phyloP scores from a whole-genome alignment of 2,797 vertebrate genomes.

The Acanthopagrus latus region DNA sequence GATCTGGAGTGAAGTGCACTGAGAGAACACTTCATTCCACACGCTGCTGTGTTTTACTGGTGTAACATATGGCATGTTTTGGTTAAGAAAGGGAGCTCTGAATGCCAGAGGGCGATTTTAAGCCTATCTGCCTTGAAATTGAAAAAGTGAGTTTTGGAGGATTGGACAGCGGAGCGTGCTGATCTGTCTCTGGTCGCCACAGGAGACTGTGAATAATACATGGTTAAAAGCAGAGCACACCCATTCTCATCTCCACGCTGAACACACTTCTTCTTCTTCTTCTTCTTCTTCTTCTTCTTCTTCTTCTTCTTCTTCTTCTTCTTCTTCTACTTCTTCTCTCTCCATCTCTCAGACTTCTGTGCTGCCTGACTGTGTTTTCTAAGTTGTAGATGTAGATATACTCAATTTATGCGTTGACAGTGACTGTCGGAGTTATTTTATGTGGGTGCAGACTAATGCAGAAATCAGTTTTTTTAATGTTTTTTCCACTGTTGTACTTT shows the following conservation, averaged over 20 bases:
- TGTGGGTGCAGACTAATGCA: conserved; percentile 6
- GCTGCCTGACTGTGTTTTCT: conserved; percentile 3
- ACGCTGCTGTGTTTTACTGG: conserved; percentile 38
- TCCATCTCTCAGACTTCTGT: conserved; percentile 13
- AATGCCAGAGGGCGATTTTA: conserved; percentile 54
- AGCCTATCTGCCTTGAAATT: conserved; percentile 64
- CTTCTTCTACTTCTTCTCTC: conserved; percentile 13
- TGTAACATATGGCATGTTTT: conserved; percentile 39
- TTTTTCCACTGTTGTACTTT: conserved; percentile 27
- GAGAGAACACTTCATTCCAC: conserved; percentile 1
- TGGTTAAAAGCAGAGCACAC: conserved; percentile 65
- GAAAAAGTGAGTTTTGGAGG: conserved; percentile 59
- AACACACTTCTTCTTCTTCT: conserved; percentile 20
- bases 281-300: conserved; percentile 16
- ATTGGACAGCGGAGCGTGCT: conserved; percentile 58
- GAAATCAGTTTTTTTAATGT: conserved; percentile 33
- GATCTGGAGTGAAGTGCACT: conserved; percentile 10
- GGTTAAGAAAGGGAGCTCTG: conserved; percentile 25
- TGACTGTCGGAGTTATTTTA: conserved; percentile 19
- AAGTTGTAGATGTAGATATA: conserved; percentile 4
- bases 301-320: conserved; percentile 11
- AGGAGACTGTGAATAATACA: conserved; percentile 75
- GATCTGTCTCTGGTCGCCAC: conserved; percentile 58
- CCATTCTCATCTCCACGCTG: conserved; percentile 43
- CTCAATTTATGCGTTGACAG: conserved; percentile 13